Base-by-base conservation (phyloP, 2,888 invertebrate genomes). In the Cheilosia soror region DNA sequence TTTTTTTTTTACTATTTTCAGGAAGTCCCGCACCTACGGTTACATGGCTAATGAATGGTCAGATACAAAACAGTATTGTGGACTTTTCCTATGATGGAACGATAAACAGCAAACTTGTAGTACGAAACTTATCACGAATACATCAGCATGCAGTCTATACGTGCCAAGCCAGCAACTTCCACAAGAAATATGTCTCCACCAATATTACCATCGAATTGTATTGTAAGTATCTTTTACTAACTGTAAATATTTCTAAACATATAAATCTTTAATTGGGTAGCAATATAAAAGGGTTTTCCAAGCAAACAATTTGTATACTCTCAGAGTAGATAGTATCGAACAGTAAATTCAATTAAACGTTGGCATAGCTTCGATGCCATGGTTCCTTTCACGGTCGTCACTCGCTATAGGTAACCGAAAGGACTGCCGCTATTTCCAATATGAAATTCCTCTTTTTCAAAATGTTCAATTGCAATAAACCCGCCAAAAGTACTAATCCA, bases 101-200 rank as follows among this genome's bases (percentile, higher is more conserved):
- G 87, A 93, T 94, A 89, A 93, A 93, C 88, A 95, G 94, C 91
- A 94, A 94, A 89, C 93, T 95, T 88, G 90, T 94, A 88, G 93
- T 95, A 80, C 93, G 92, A 82, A 93, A 94, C 88, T 93, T 96
- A 88, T 94, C 94, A 89, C 93, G 96, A 88, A 93, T 94, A 84
- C 96, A 96, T 93, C 94, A 96, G 88, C 95, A 95, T 92, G 95
- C 96, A 80, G 93, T 94, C 87, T 96, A 95, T 93, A 95, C 95
- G 82, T 96, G 96, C 91, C 95, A 96, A 92, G 96, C 96, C 33
- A 95, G 95, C 89, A 96, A 96, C 90, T 92, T 92, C 87, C 92
- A 92, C 89, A 92, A 92, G 89, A 92, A 92, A 90, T 96, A 96
- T 65, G 94, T 95, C 69, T 94, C 95, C 33, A 94, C 95, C 44